phyloP scores from a whole-genome alignment of 2,888 invertebrate species.

The Ochlodes sylvanus region DNA sequence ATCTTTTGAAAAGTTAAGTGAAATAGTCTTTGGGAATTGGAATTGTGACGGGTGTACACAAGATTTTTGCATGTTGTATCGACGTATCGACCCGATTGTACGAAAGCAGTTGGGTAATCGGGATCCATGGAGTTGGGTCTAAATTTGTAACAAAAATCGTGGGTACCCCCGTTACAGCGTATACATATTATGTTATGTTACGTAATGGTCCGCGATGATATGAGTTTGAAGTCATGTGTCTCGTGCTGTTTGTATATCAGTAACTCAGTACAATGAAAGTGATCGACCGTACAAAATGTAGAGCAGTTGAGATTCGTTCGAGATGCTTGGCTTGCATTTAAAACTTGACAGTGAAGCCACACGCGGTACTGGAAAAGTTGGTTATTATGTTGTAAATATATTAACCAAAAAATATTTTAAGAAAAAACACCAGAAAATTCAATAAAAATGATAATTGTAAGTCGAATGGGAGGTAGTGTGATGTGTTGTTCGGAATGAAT shows the following conservation, averaged over 20 bases:
- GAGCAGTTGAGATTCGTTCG: constrained; percentile 26
- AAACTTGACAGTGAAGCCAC: constrained; percentile 11
- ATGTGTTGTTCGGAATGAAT: constrained; percentile 29
- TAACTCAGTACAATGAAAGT: background rate
- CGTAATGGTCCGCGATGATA: too few relatives aligned
- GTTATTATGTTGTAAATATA: constrained; percentile 44
- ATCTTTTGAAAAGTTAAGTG: too few relatives aligned
- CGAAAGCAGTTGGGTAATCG: too few relatives aligned
- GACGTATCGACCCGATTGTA: too few relatives aligned
- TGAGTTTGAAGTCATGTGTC: too few relatives aligned
- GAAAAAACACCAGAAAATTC: constrained; percentile 46
- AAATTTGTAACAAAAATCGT: background rate
- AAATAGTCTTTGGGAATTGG: too few relatives aligned
- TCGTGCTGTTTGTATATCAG: too few relatives aligned
- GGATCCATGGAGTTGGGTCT: too few relatives aligned
- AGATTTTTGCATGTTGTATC: too few relatives aligned
- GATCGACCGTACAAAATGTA: background rate
- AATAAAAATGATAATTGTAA: constrained; percentile 47
- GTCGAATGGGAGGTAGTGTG: constrained; percentile 38
- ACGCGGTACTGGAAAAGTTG: constrained; percentile 35
- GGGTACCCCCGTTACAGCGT: background rate
- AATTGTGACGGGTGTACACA: too few relatives aligned
- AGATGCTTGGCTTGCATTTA: constrained; percentile 43
- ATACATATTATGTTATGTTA: too few relatives aligned
- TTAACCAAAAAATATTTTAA: constrained; percentile 48